Evolutionary conservation across 1,140 invertebrate genomes (phyloP), one percentile per base, ranked within the genome.

Genomic region (Rhagoletis zephyria): DNA sequence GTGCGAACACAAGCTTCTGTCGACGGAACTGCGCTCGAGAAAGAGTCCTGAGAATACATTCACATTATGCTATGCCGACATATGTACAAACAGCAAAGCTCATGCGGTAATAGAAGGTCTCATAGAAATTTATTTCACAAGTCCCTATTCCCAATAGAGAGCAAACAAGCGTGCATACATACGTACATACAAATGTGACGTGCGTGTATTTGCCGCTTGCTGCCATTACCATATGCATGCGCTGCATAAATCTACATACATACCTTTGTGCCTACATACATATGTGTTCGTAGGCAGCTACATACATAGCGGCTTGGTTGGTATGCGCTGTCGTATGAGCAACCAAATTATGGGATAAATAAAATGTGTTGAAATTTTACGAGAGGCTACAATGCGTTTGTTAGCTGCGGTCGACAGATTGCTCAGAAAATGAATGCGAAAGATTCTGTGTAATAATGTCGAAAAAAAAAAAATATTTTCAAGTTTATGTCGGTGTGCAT

Each of bases 311-410:
- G n/a, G 0, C 30, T 65, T 16, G 5, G 64, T 65, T 5, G 64
- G 19, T 65, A 30, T 67, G 64, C 64, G 5, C 30, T 10, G 64
- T 19, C 64, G 64, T 67, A 67, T 67, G 64, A 42, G 64, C 64
- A 67, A 67, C 64, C 7, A 67, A 67, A 67, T 67, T 67, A 67
- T 67, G 30, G 64, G 30, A 67, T 67, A 67, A 67, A 67, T 67
- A 67, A 67, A 67, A 30, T 42, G 64, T 67, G 9, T 67, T 67
- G 64, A 67, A 67, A 42, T 42, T 67, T 67, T 42, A 42, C 64
- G 0, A 67, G 64, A 40, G 64, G 40, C 3, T 67, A 42, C 64
- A 67, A 67, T 42, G 64, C 64, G 64, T 67, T 67, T 67, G 64
- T 67, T 67, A 67, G 64, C 10, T 67, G 64, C 9, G 64, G 64